These are phyloP conservation scores for Hemicentrotus pulcherrimus DNA, from an alignment of 35 echinoderm and acorn worm genomes.

Conservation along the genomic window DNA sequence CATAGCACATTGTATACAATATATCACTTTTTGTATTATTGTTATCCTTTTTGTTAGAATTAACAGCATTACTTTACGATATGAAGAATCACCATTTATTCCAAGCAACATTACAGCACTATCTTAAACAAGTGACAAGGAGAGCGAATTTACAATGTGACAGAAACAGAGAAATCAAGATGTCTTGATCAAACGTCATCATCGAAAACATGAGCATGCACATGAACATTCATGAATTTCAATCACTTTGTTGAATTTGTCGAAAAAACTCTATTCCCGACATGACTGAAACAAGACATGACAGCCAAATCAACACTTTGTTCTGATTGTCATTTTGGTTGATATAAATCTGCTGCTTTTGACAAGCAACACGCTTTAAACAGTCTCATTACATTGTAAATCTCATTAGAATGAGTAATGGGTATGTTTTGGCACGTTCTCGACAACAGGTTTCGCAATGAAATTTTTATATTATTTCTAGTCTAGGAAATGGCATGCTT, in stretches of 20 bases:
- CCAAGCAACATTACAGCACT: not conserved
- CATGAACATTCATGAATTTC: not conserved
- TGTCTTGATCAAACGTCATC: not conserved
- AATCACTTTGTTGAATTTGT: not conserved
- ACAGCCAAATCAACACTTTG: not conserved
- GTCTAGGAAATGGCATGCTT: not conserved
- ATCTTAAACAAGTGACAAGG: not conserved
- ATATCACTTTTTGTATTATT: not conserved
- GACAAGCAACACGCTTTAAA: not conserved
- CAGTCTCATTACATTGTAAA: not conserved
- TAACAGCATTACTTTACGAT: not conserved
- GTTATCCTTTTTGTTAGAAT: slow-evolving; percentile 1
- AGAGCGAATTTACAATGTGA: not conserved
- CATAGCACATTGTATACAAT: slow-evolving; percentile 13
- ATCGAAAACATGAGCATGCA: not conserved
- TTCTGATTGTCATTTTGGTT: not conserved
- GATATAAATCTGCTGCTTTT: not conserved
- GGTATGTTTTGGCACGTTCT: not conserved
- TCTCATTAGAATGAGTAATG: not conserved
- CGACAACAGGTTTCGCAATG: not conserved
- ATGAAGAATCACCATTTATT: not conserved
- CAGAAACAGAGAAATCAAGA: not conserved
- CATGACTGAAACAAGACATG: not conserved
- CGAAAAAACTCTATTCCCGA: not conserved
- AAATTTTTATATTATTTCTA: not conserved